Base-by-base conservation (phyloP, 2,888 invertebrate genomes). In the Mellilla xanthometata region DNA sequence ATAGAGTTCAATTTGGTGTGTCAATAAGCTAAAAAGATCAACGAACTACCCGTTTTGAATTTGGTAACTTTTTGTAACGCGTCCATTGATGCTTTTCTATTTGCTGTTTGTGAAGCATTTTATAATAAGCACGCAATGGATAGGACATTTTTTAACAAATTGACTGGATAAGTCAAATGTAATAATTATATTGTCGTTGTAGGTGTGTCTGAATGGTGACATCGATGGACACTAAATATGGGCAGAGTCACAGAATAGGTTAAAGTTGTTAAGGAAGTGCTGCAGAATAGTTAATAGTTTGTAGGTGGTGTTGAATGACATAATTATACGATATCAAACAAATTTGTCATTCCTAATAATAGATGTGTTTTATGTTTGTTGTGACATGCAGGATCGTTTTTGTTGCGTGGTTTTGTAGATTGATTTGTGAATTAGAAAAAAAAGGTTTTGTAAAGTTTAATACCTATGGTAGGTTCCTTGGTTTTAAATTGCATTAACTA, bases 241-340 rank as follows among this genome's bases (percentile, higher is more conserved):
- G 15, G 12, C 19, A n/a, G 22, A 10, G 12, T 1, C 12, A 22
- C 12, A 24, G 24, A 24, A 7, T 24, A 24, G 2, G 8, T 2
- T 7, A 5, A n/a, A 24, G 24, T 24, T 24, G 1, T 2, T 24
- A 24, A 24, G 24, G 1, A 24, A 24, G 8, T 24, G 3, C 2
- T 3, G 2, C 24, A 36, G 19, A 36, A 22, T 36, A 28, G 11
- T 28, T 19, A 4, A 28, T 12, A 36, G 36, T 28, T 10, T 3
- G 9, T 7, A 5, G 5, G 6, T 36, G 11, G 50, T 46, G 48
- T 35, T 48, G 46, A 56, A 41, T 49, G 46, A 50, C 48, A 52
- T 52, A 52, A 52, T 51, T 52, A 45, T 48, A 29, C 33, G 12
- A 19, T 36, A 48, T 46, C 50, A 52, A 27, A 31, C 41, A 47